Base-by-base conservation (phyloP, 2,113 vertebrate species). In the Sapajus apella region DNA sequence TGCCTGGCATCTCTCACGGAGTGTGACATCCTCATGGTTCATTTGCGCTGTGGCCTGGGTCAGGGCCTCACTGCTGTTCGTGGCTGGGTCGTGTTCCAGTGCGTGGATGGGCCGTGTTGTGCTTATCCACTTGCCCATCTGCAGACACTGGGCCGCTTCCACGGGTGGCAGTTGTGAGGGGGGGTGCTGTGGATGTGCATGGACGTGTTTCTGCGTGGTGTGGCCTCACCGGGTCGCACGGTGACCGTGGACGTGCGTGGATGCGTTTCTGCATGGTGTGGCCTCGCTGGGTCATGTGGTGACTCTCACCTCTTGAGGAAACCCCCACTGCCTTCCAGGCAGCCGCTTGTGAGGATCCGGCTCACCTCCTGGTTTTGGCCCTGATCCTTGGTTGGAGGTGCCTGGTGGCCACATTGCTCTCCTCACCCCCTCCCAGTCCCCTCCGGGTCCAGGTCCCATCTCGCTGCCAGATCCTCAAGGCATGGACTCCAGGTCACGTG, bases 341-440 rank as follows among this genome's bases (percentile, higher is more conserved):
- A 6, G 72, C 64, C 30, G 12, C 55, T 14, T 32, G 16, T 1
- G 25, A 30, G 21, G 21, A 2, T 30, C 27, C 2, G 4, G 25
- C 43, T 25, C 20, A 1, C 72, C 11, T 7, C 21, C 27, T 40
- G 4, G 66, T 68, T 35, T 16, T 32, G 25, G n/a, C 6, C 20
- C 64, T 25, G 4, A 9, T 80, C 58, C 27, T 37, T 1, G 21
- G 5, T 27, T 6, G 3, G 20, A 23, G 7, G 61, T 43, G 13
- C 17, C 82, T 40, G 1, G 0, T 2, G 21, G 47, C 35, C 40
- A 0, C 0, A 0, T 35, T 12, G 32, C 1, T 7, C 0, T 32
- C 37, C 25, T 40, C 52, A 52, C 52, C 52, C 0, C 13, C 50
- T 3, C 3, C 52, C 11, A 32, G 30, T 5, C 4, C 3, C 55